A percentile compares a stretch with the other conserved stretches of the same genome.
phyloP scores from a whole-genome alignment of 2,113 vertebrate species.

The Tupaia chinensis region DNA sequence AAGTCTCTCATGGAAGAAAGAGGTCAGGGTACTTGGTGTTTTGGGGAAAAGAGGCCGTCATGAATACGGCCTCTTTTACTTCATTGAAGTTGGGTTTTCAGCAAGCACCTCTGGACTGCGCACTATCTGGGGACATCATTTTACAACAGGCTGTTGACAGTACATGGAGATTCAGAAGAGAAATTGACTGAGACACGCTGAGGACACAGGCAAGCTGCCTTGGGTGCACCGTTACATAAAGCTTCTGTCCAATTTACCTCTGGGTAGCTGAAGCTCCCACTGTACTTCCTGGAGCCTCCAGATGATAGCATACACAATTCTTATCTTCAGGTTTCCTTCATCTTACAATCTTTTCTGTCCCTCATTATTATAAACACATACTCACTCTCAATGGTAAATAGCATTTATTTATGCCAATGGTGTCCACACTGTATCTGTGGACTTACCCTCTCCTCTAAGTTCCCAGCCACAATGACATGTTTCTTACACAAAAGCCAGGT shows the following conservation, averaged over 20 bases:
- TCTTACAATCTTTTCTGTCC: background rate
- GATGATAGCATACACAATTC: background rate
- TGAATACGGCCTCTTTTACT: background rate
- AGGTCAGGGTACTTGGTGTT: background rate
- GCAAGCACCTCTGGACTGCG: background rate
- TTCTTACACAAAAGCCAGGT: background rate
- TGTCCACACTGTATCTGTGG: background rate
- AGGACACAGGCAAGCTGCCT: background rate
- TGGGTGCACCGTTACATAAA: fast-evolving
- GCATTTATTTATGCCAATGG: background rate
- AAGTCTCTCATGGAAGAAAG: background rate
- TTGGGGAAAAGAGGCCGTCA: background rate
- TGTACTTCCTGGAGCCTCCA: background rate
- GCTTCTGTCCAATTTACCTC: background rate
- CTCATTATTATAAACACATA: background rate
- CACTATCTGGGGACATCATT: background rate
- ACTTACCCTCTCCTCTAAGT: background rate
- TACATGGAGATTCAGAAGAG: background rate
- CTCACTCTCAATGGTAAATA: fast-evolving
- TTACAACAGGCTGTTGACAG: background rate
- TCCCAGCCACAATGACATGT: background rate
- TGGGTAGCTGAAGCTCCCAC: background rate
- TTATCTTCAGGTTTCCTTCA: background rate
- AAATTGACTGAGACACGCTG: background rate
- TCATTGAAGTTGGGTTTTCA: background rate